Percentiles rank a stretch among this genome's conserved stretches.
Evolutionary conservation across 2,797 vertebrate genomes (phyloP).

Genomic region (Acrocephalus scirpaceus): DNA sequence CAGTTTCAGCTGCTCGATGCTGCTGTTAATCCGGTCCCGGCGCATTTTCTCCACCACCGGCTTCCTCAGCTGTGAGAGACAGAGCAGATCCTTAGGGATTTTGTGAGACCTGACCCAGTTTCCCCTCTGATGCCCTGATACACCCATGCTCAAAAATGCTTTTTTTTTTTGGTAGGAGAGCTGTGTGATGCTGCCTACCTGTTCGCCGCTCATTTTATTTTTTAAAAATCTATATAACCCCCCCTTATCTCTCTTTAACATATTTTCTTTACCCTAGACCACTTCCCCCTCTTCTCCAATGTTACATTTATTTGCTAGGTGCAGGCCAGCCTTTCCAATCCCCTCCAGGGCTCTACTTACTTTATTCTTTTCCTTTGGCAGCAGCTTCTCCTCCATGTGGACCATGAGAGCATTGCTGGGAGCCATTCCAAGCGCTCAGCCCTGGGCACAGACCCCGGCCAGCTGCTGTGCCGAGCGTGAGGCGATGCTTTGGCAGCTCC

Average conservation of each 20-base stretch:
- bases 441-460: neutral
- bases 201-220: neutral
- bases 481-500: neutral
- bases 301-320: neutral
- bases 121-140: neutral
- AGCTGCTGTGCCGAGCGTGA: neutral
- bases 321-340: neutral
- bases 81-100: neutral
- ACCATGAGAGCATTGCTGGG: conserved; percentile 31
- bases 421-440: conserved; percentile 32
- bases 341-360: conserved; percentile 11
- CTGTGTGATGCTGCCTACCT: neutral
- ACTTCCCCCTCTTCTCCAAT: neutral
- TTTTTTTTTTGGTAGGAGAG: neutral
- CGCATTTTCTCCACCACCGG: conserved; percentile 84
- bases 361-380: conserved; percentile 69
- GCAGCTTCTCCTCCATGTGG: conserved; percentile 44
- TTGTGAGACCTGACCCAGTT: neutral
- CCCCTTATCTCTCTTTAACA: neutral
- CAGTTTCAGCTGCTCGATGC: conserved; percentile 80
- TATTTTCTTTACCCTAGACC: neutral
- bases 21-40: conserved; percentile 72
- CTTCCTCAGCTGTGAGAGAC: conserved; percentile 81
- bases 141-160: neutral
- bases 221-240: neutral